Base-by-base conservation (phyloP, 2,113 vertebrate genomes). In the Aplodontia rufa region DNA sequence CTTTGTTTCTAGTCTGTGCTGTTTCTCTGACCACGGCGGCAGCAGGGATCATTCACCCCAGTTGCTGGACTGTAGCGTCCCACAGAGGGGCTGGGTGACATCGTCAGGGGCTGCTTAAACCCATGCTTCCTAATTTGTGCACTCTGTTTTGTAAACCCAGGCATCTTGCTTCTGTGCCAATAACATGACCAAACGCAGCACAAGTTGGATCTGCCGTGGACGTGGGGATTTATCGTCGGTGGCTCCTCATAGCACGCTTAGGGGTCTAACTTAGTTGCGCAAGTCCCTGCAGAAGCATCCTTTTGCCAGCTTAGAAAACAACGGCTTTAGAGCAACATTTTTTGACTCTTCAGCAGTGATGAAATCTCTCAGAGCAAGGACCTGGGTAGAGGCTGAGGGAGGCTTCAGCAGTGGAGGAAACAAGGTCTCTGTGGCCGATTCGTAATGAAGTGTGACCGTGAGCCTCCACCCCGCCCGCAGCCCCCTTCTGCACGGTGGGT, bases 171-270 rank as follows among this genome's bases (percentile, higher is more conserved):
- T 80, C n/a, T 58, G 26, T 32, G 55, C 30, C 84, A 75, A 62
- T 42, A 94, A 47, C 53, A 53, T 32, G 80, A 66, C 68, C 90
- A 55, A 91, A 81, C 37, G 0, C 7, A 82, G n/a, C 47, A 12
- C n/a, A 92, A 81, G n/a, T 87, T 47, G 55, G 92, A 68, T 62
- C 49, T 92, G n/a, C 55, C 51, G 11, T 74, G 94, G 90, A 84
- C 60, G 55, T 86, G 79, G 71, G 79, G 14, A 40, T 62, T 80
- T 49, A 42, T 75, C 60, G 19, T 81, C 62, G 28, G 35, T 26
- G 37, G 68, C 60, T 53, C 47, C 78, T 58, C 45, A 45, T 85
- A 91, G 49, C 66, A 82, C 72, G 26, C 19, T 40, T 84, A 35
- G 49, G 66, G 10, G 51, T 81, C 83, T 92, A 72, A 83, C 45